Evolutionary conservation across 2,888 invertebrate species (phyloP).

Genomic region (Alloscopus bannaensis): DNA sequence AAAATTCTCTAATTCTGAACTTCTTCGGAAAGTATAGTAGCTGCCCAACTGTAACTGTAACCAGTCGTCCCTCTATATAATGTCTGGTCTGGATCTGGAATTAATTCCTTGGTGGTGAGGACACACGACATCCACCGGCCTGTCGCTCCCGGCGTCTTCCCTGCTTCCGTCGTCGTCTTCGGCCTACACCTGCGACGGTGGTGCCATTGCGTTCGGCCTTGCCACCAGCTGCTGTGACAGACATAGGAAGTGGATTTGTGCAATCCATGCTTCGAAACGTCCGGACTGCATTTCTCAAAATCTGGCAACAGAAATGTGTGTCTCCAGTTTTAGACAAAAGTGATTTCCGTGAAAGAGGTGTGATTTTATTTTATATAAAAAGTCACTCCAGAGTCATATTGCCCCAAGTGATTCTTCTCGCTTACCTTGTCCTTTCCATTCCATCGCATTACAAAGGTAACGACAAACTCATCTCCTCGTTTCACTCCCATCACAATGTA

Average conservation of each 20-base stretch:
- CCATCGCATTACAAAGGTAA: conserved; percentile 77
- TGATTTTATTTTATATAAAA: neutral
- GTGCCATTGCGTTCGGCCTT: conserved; percentile 54
- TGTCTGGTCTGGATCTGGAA: conserved; percentile 5
- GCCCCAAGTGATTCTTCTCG: neutral
- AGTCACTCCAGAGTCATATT: neutral
- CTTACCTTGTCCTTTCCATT: conserved; percentile 74
- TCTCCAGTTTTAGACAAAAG: neutral
- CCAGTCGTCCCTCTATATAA: neutral
- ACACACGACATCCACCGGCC: conserved; percentile 71
- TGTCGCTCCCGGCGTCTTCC: conserved; percentile 55
- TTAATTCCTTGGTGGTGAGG: conserved; percentile 57
- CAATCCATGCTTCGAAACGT: conserved; percentile 76
- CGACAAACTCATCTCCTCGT: conserved; percentile 74
- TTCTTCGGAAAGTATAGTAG: too few relatives aligned
- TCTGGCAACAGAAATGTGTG: conserved; percentile 71
- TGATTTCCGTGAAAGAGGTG: neutral
- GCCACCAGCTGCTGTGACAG: conserved; percentile 71
- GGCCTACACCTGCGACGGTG: conserved; percentile 22
- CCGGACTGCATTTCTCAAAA: conserved; percentile 75
- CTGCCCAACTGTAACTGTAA: neutral
- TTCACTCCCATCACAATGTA: conserved; percentile 76
- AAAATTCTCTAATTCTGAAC: too few relatives aligned
- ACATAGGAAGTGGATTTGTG: conserved; percentile 75
- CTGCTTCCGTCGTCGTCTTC: conserved; percentile 67